Conservation (phyloP, 2,113 vertebrate species). For the Pyrgilauda ruficollis region DNA sequence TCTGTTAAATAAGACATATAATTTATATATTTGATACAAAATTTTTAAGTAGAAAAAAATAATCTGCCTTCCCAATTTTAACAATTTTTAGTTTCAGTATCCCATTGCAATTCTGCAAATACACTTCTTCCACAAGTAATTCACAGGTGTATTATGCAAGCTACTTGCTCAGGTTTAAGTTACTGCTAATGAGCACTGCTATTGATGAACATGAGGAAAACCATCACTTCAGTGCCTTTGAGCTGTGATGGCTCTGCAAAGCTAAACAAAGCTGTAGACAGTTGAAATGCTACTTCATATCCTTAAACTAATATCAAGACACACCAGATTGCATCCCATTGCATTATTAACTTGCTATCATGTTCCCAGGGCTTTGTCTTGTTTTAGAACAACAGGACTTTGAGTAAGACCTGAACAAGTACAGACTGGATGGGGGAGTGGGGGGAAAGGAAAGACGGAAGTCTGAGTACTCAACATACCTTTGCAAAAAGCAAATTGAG, state of each 20-base stretch:
- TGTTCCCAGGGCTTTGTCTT: background rate
- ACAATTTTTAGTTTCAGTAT: background rate
- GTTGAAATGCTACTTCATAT: background rate
- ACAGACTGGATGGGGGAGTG: background rate
- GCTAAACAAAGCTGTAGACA: background rate
- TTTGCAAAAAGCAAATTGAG: conserved; percentile 97
- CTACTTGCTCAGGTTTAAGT: background rate
- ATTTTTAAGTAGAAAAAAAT: background rate
- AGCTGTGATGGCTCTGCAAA: no score
- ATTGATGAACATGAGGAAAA: no score
- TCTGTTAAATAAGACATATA: background rate
- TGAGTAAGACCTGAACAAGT: background rate
- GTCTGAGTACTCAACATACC: conserved; percentile 67
- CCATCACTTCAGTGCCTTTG: no score
- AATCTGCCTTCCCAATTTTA: background rate
- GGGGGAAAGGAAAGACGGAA: background rate
- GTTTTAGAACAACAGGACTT: background rate
- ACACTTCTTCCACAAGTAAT: background rate
- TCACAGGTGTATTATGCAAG: background rate
- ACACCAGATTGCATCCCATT: background rate
- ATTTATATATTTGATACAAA: background rate
- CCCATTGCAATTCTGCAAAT: background rate
- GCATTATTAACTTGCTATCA: background rate
- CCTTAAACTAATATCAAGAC: background rate
- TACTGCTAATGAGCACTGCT: no score